Conservation (phyloP, 2,113 vertebrate species). For the Petaurus breviceps region DNA sequence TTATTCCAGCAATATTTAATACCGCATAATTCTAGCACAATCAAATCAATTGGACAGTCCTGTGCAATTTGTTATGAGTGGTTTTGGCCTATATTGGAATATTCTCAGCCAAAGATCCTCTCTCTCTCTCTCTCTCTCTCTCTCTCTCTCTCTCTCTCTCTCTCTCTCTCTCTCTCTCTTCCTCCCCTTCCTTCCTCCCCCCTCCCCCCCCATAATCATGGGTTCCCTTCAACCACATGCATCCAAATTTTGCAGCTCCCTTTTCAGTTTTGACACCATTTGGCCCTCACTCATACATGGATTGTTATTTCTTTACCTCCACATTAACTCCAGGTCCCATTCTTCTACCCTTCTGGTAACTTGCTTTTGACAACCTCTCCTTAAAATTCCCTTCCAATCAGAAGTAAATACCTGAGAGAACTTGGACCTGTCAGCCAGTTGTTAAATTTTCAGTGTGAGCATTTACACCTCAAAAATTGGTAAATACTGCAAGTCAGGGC, state of each 20-base stretch:
- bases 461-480: not conserved
- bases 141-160: not conserved
- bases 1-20: slow-evolving; percentile 39
- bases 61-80: slow-evolving; percentile 23
- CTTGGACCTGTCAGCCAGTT: not conserved
- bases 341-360: not conserved
- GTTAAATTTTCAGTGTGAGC: not conserved
- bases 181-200: too few species aligned
- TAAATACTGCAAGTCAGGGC: not conserved
- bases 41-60: not conserved
- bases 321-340: not conserved
- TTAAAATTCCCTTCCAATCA: not conserved
- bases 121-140: too few species aligned
- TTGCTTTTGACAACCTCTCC: not conserved
- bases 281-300: not conserved
- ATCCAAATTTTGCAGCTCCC: not conserved
- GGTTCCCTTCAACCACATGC: not conserved
- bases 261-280: not conserved
- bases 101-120: not conserved
- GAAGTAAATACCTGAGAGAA: not conserved
- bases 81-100: slow-evolving; percentile 19
- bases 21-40: not conserved
- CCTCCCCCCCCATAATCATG: not conserved
- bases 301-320: not conserved
- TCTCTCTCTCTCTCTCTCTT: too few species aligned